Evolutionary conservation across 2,113 vertebrate genomes (phyloP), one percentile per base, ranked within the genome.

Genomic region (Peucedramus taeniatus): DNA sequence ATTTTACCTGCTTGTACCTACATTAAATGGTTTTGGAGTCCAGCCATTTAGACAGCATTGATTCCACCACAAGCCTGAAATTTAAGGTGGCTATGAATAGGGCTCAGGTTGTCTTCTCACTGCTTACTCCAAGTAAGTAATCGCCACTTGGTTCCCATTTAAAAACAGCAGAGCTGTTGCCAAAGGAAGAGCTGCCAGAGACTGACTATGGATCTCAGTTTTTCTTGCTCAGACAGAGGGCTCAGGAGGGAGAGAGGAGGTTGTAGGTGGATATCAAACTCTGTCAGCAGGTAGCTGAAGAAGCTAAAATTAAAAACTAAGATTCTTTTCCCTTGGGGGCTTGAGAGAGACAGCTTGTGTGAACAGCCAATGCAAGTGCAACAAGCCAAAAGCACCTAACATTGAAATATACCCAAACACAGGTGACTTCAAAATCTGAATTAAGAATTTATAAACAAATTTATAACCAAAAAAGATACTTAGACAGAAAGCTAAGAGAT

Each of bases 261-360:
- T 57, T 59, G 90, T 69, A 90, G 90, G 71, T 92, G 85, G 81
- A 82, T 94, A 91, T 84, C 49, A 87, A 89, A 92, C 77, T 82
- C 83, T 95, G 95, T 91, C 93, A 93, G 95, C 95, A 96, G 91
- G 93, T 95, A 87, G 87, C 69, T 96, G 83, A 79, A 89, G 77
- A 31, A 93, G 89, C 74, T 96, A 91, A 96, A 97, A 96, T 91
- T 89, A 94, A 95, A 92, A 92, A 47, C 60, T 33, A 71, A 95
- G 83, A 89, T 40, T 93, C 74, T 33, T 87, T 89, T 78, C 77
- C 89, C 88, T 40, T 27, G 61, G 10, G 85, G 87, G 87, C 65
- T 76, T 79, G 53, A 91, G 63, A 79, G 51, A 90, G 68, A 86
- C 76, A 86, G 70, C 71, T 95, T 91, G 70, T 87, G 91, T 89